A percentile compares a stretch with the other conserved stretches of the same genome.
Conservation (phyloP, 1,140 invertebrate species). For the Chelonus insularis region DNA sequence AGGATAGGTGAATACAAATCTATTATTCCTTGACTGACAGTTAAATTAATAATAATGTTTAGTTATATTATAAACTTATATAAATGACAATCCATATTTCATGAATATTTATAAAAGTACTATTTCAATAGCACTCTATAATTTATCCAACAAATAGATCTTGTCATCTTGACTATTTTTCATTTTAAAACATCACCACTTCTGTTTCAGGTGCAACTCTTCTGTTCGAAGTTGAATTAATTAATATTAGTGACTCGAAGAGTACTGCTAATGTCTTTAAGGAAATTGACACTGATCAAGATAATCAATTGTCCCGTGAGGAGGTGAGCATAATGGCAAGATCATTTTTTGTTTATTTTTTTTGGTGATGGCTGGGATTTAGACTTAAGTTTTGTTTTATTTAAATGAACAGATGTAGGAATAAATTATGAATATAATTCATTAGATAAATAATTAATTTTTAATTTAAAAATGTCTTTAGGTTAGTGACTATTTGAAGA, state of each 20-base stretch:
- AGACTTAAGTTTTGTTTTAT: no score
- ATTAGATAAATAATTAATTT: neutral
- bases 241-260: conserved; percentile 86
- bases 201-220: conserved; percentile 81
- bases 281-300: conserved; percentile 88
- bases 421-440: no score
- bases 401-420: no score
- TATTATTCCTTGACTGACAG: conserved; percentile 7
- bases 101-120: no score
- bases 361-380: conserved; percentile 42
- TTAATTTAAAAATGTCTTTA: conserved; percentile 41
- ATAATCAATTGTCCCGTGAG: conserved; percentile 89
- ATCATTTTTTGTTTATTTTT: conserved; percentile 54
- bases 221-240: conserved; percentile 88
- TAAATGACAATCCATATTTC: no score
- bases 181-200: no score
- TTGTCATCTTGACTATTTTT: no score
- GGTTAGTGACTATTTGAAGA: conserved; percentile 89
- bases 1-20: conserved; percentile 1
- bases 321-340: conserved; percentile 79
- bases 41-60: neutral
- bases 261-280: conserved; percentile 93
- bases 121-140: no score
- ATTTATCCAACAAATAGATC: no score
- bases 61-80: neutral